A percentile compares a stretch with the other conserved stretches of the same genome.
These are phyloP conservation scores for Phragmatobia fuliginosa DNA, from an alignment of 2,888 invertebrate genomes.

Conservation along the genomic window DNA sequence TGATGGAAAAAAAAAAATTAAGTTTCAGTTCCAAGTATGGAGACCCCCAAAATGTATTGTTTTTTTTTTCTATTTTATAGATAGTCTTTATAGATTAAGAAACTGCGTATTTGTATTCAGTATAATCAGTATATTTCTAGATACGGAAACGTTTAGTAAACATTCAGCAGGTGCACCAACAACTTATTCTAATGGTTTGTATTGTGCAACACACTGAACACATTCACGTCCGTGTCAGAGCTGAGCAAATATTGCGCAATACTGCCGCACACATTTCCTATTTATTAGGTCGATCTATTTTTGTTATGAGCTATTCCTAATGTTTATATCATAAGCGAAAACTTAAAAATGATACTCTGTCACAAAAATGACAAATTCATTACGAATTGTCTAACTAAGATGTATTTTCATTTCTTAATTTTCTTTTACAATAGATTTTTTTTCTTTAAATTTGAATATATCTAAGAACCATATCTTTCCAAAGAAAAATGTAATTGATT, in stretches of 20 bases:
- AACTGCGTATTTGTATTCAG: constrained; percentile 12
- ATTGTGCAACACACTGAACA: constrained; percentile 68
- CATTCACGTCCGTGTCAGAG: constrained; percentile 66
- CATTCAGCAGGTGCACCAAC: constrained; percentile 46
- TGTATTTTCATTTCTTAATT: no score
- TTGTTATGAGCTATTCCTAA: constrained; percentile 71
- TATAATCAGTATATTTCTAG: constrained; percentile 25
- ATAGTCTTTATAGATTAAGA: not conserved
- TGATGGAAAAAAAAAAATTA: no score
- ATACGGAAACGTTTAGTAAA: constrained; percentile 45
- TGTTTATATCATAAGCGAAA: constrained; percentile 60
- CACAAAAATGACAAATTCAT: not conserved
- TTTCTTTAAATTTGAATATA: no score
- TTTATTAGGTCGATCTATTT: constrained; percentile 83
- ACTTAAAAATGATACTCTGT: constrained; percentile 18
- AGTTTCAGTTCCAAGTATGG: no score
- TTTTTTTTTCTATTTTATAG: no score
- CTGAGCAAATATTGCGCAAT: constrained; percentile 66
- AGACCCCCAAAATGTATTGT: no score
- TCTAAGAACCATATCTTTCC: no score
- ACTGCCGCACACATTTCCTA: constrained; percentile 66
- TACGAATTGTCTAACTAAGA: no score
- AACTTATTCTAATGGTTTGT: constrained; percentile 54
- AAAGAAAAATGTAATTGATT: no score
- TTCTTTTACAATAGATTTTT: no score